Conservation (phyloP, 1,140 invertebrate genomes). For the Drosophila bocki region DNA sequence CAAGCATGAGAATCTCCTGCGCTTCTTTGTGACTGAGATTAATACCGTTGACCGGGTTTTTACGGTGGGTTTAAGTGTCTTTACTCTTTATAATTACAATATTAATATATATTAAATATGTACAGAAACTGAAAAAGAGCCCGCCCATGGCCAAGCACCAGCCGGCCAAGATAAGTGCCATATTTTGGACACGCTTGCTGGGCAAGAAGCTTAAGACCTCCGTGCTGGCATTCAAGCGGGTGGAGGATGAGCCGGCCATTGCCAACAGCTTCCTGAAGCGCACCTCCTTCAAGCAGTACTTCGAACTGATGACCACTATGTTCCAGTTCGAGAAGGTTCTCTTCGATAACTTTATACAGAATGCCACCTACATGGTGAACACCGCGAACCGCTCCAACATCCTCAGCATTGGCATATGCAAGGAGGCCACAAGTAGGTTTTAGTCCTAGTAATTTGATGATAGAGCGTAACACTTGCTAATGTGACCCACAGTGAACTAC, state of each 20-base stretch:
- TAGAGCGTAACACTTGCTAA: not conserved
- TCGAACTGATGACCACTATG: constrained; percentile 90
- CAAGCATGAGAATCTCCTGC: constrained; percentile 94
- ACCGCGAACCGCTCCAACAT: constrained; percentile 89
- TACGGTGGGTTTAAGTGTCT: constrained; percentile 85
- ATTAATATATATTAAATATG: not conserved
- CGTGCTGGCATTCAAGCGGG: constrained; percentile 90
- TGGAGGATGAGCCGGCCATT: constrained; percentile 88
- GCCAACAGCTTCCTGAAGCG: constrained; percentile 90
- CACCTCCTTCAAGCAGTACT: constrained; percentile 91
- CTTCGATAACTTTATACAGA: constrained; percentile 88
- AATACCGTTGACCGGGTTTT: constrained; percentile 89
- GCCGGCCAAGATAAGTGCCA: constrained; percentile 91
- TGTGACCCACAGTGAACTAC: constrained; percentile 45
- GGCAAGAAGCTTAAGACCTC: constrained; percentile 92
- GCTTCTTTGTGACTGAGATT: constrained; percentile 94
- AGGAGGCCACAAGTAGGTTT: constrained; percentile 51
- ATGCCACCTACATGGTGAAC: constrained; percentile 86
- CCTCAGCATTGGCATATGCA: constrained; percentile 86
- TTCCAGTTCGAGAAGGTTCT: constrained; percentile 91
- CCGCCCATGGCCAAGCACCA: constrained; percentile 92
- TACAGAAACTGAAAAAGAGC: constrained; percentile 88
- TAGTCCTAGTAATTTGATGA: too few species aligned
- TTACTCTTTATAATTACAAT: not conserved
- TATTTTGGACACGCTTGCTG: constrained; percentile 92